Conservation (phyloP, 2,888 invertebrate genomes). For the Cheilosia vulpina region DNA sequence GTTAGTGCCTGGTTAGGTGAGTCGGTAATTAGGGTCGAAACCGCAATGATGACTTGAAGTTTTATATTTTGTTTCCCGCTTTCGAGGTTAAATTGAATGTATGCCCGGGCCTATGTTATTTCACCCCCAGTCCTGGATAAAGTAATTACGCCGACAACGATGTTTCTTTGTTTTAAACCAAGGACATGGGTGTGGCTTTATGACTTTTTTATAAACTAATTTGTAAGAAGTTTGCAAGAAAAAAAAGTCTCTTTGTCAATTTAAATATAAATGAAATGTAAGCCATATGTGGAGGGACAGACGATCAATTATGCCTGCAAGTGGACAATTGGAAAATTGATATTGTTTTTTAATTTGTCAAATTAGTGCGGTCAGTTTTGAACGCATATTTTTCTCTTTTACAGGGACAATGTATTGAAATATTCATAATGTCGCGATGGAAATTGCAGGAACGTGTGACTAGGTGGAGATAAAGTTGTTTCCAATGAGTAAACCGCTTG, state of each 20-base stretch:
- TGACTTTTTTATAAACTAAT: constrained; percentile 53
- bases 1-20: constrained; percentile 67
- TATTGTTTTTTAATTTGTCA: constrained; percentile 22
- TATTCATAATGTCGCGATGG: no score
- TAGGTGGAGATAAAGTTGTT: no score
- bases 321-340: constrained; percentile 35
- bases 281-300: constrained; percentile 24
- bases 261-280: constrained; percentile 26
- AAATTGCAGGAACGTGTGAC: no score
- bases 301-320: constrained; percentile 51
- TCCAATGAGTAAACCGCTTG: no score
- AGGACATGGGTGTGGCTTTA: constrained; percentile 52
- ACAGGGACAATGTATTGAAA: no score
- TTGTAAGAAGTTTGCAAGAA: not conserved
- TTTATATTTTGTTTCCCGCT: constrained; percentile 41
- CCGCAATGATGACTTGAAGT: constrained; percentile 72
- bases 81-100: constrained; percentile 53
- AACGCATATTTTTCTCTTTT: not conserved
- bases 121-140: constrained; percentile 41
- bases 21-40: constrained; percentile 71
- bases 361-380: constrained; percentile 37
- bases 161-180: constrained; percentile 60
- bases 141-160: constrained; percentile 54
- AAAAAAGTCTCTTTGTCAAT: constrained; percentile 7
- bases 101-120: constrained; percentile 44